Base-by-base conservation (phyloP, 2,113 vertebrate species). In the Salvelinus sp. region DNA sequence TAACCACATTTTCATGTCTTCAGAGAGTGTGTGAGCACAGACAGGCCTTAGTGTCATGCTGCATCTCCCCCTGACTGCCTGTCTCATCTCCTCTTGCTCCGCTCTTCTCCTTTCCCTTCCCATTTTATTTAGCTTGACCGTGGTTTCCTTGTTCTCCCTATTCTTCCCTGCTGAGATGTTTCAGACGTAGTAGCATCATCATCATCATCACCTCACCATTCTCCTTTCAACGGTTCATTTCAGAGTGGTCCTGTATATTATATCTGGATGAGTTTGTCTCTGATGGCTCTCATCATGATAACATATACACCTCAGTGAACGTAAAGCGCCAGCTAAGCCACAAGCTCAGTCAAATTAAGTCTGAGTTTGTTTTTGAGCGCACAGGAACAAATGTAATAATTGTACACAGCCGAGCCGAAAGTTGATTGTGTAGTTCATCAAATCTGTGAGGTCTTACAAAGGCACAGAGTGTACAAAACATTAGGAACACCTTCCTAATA, bases 391-490 rank as follows among this genome's bases (percentile, higher is more conserved):
- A 69, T n/a, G 0, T 20, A 48, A 47, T 69, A 33, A 48, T 47
- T 47, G 25, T 6, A 27, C 67, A 38, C 30, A 20, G 33, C 14
- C 33, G 25, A 67, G 65, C 13, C 28, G 0, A 28, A 33, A 60
- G n/a, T 3, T 63, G 14, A 54, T 28, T 2, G 16, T n/a, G 28
- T 4, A 60, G 54, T 30, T 73, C 69, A 81, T 38, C 0, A 9
- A 28, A 83, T 85, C 75, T 64, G 71, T 79, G 76, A 76, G 12
- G 74, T 23, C 74, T 69, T 13, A 67, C 70, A 54, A 6, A 33
- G 33, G 69, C 58, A 67, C 30, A 38, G 12, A 68, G 14, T 44
- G 38, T 44, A 44, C 38, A 38, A 38, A 38, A 38, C 7, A 9
- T 38, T 38, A 38, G 38, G 38, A 38, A 38, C 38, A 10, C 38